Conservation (phyloP, 2,888 invertebrate species). For the Cerceris ruficornis region DNA sequence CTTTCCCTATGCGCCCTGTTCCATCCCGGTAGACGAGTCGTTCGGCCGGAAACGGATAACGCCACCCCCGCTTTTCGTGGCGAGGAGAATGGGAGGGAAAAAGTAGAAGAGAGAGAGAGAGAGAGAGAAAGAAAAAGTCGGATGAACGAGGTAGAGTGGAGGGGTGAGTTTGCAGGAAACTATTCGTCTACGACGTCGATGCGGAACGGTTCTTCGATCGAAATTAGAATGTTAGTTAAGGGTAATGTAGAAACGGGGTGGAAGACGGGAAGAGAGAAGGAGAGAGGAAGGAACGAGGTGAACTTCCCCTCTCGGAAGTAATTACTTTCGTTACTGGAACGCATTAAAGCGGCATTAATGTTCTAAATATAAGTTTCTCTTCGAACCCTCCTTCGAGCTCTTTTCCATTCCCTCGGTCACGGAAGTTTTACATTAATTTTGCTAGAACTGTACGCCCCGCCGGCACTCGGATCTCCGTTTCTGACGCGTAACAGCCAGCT, state of each 20-base stretch:
- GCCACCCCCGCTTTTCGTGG: too few relatives aligned
- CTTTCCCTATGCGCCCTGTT: not conserved
- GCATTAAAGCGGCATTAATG: slow-evolving; percentile 54
- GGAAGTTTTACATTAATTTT: slow-evolving; percentile 65
- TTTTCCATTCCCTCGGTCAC: slow-evolving; percentile 51
- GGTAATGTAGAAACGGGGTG: not conserved
- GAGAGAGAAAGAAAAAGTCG: too few relatives aligned
- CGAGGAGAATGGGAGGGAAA: too few relatives aligned
- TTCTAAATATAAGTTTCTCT: slow-evolving; percentile 44
- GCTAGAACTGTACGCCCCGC: slow-evolving; percentile 34
- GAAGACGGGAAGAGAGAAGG: not conserved
- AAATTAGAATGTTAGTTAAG: not conserved
- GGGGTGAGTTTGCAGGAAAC: too few relatives aligned
- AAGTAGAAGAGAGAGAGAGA: too few relatives aligned
- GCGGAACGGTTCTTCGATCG: not conserved
- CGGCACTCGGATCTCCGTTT: slow-evolving; percentile 9
- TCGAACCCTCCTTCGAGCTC: slow-evolving; percentile 42
- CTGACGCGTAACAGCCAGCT: slow-evolving; percentile 32
- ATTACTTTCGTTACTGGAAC: slow-evolving; percentile 47
- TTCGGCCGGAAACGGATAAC: too few relatives aligned
- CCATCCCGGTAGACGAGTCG: too few relatives aligned
- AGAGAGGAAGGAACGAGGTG: slow-evolving; percentile 8
- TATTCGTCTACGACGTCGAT: too few relatives aligned
- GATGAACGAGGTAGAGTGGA: too few relatives aligned
- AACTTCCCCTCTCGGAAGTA: slow-evolving; percentile 12